phyloP scores from a whole-genome alignment of 2,113 vertebrate genomes.

The Zingel zingel region DNA sequence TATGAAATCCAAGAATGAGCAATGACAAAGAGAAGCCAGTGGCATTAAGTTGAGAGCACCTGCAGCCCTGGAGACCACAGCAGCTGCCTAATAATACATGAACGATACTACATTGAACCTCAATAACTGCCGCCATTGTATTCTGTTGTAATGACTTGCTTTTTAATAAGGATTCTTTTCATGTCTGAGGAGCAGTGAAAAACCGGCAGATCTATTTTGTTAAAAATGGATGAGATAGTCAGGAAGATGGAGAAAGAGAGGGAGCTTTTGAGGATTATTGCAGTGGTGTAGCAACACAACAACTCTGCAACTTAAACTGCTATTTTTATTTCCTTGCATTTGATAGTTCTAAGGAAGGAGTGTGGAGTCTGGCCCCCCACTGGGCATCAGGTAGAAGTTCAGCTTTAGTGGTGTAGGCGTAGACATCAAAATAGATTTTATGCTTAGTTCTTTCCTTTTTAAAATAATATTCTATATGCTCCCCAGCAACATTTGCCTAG shows the following conservation, averaged over 20 bases:
- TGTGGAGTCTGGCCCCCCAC: constrained; percentile 36
- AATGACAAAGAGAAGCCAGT: constrained; percentile 55
- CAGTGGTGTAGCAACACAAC: constrained; percentile 22
- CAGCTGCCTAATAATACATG: constrained; percentile 64
- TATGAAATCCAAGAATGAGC: constrained; percentile 66
- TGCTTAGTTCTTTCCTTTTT: constrained; percentile 29
- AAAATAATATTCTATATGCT: constrained; percentile 20
- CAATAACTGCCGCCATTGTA: constrained; percentile 64
- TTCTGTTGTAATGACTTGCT: constrained; percentile 55
- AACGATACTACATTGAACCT: constrained; percentile 63
- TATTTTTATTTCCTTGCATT: constrained; percentile 46
- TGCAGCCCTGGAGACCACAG: constrained; percentile 58
- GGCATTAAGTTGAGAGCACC: constrained; percentile 64
- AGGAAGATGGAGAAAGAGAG: not conserved
- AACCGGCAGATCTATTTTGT: constrained; percentile 34
- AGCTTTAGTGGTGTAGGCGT: constrained; percentile 9
- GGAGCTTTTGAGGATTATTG: constrained; percentile 5
- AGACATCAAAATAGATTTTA: constrained; percentile 57
- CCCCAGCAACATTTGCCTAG: constrained; percentile 35
- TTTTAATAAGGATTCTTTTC: constrained; percentile 58
- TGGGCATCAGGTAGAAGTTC: constrained; percentile 39
- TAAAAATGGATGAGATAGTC: constrained; percentile 46
- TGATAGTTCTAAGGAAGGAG: constrained; percentile 20
- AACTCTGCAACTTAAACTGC: constrained; percentile 38
- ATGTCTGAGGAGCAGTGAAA: constrained; percentile 21